Percentiles rank a stretch among this genome's conserved stretches.
phyloP scores from a whole-genome alignment of 2,888 invertebrate species.

The Nowickia ferox region DNA sequence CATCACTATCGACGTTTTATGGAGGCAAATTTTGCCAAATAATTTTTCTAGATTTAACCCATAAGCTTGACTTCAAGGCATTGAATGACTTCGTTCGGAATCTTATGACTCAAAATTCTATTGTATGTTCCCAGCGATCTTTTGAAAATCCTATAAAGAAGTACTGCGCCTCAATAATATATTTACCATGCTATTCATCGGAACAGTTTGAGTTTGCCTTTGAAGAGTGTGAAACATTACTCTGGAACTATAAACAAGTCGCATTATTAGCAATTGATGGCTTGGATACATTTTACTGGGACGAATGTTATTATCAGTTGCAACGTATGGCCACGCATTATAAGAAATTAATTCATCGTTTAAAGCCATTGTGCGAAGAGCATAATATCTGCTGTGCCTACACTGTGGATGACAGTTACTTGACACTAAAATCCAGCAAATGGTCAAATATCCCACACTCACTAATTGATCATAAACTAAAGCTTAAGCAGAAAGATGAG shows the following conservation, averaged over 20 bases:
- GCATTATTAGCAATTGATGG: constrained; percentile 84
- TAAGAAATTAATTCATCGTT: constrained; percentile 70
- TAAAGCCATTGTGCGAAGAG: constrained; percentile 73
- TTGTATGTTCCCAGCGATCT: background rate
- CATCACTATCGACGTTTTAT: constrained; percentile 82
- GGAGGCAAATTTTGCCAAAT: constrained; percentile 83
- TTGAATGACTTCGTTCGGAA: constrained; percentile 5
- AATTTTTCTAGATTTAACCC: constrained; percentile 84
- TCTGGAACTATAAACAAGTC: constrained; percentile 82
- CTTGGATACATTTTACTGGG: constrained; percentile 84
- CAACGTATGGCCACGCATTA: constrained; percentile 76
- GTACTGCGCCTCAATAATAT: constrained; percentile 73
- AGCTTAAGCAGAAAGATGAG: constrained; percentile 39
- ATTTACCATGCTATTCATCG: constrained; percentile 74
- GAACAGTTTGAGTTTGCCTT: constrained; percentile 76
- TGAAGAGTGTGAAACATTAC: constrained; percentile 79
- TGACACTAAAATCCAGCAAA: constrained; percentile 39
- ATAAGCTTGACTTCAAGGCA: constrained; percentile 81
- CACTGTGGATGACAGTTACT: constrained; percentile 74
- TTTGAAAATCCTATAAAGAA: constrained; percentile 62
- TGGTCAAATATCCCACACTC: constrained; percentile 17
- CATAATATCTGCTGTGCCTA: constrained; percentile 76
- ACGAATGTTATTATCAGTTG: constrained; percentile 73
- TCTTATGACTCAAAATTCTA: background rate
- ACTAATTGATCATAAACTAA: constrained; percentile 71